phyloP scores from a whole-genome alignment of 2,797 vertebrate genomes.

The Helicolenus hilgendorfi region DNA sequence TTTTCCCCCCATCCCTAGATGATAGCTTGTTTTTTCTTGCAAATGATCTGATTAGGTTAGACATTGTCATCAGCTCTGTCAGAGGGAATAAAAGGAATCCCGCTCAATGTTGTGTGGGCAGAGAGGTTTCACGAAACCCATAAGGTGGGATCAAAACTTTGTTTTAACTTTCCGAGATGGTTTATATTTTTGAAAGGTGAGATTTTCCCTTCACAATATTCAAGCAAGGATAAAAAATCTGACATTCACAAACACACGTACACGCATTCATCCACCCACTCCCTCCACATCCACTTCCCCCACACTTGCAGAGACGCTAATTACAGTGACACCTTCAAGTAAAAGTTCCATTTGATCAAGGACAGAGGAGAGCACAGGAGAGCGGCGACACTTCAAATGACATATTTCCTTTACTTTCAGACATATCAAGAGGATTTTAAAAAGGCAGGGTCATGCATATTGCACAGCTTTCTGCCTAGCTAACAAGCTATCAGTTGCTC shows the following conservation, averaged over 20 bases:
- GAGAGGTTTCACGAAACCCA: not conserved
- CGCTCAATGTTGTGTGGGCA: not conserved
- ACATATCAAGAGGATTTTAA: slow-evolving; percentile 48
- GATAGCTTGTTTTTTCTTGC: not conserved
- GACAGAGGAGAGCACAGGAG: slow-evolving; percentile 24
- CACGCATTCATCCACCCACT: slow-evolving; percentile 45
- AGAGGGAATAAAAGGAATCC: not conserved
- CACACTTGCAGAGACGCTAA: slow-evolving; percentile 48
- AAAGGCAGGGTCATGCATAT: slow-evolving; percentile 48
- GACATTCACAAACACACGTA: slow-evolving; percentile 22
- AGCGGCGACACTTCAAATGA: slow-evolving; percentile 38
- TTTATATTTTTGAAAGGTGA: slow-evolving; percentile 20
- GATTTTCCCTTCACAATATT: slow-evolving; percentile 21
- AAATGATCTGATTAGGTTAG: not conserved
- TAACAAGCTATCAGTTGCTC: slow-evolving; percentile 4
- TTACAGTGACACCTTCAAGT: slow-evolving; percentile 65
- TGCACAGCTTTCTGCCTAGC: slow-evolving; percentile 26
- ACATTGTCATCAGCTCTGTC: not conserved
- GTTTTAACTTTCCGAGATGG: not conserved
- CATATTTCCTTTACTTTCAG: slow-evolving; percentile 28
- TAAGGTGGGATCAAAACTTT: not conserved
- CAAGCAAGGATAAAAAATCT: not conserved
- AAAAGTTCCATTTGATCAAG: slow-evolving; percentile 70
- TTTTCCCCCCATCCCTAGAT: not conserved
- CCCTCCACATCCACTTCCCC: slow-evolving; percentile 18